A percentile compares a stretch with the other conserved stretches of the same genome.
phyloP scores from a whole-genome alignment of 2,888 invertebrate species.

The Sussaba pulchella region DNA sequence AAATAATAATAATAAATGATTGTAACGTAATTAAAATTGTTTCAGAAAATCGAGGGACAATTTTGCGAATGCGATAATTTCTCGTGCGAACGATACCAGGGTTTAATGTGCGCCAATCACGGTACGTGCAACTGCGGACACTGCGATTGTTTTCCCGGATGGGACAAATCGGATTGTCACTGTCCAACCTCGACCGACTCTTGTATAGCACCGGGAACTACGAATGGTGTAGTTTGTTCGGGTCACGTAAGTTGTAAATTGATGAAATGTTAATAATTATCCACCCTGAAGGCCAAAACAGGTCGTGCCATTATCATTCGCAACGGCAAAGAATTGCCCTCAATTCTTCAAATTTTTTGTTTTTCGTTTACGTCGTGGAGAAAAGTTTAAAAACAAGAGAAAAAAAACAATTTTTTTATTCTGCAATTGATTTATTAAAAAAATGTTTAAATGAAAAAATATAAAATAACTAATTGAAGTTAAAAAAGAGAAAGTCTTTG shows the following conservation, averaged over 20 bases:
- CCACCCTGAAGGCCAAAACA: neutral
- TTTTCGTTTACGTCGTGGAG: too few relatives aligned
- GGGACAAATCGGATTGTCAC: conserved; percentile 94
- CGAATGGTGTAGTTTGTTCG: conserved; percentile 79
- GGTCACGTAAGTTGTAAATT: conserved; percentile 79
- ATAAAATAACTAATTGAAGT: too few relatives aligned
- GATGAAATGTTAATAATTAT: conserved; percentile 11
- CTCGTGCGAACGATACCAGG: conserved; percentile 95
- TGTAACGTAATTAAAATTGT: too few relatives aligned
- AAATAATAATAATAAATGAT: too few relatives aligned
- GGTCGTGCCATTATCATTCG: conserved; percentile 1
- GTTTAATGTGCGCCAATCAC: conserved; percentile 92
- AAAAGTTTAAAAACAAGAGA: too few relatives aligned
- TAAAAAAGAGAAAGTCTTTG: neutral
- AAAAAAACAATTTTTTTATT: too few relatives aligned
- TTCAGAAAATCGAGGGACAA: conserved; percentile 78
- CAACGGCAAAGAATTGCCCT: neutral
- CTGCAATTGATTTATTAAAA: too few relatives aligned
- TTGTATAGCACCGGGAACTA: conserved; percentile 89
- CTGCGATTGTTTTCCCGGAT: conserved; percentile 92
- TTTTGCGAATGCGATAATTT: conserved; percentile 98
- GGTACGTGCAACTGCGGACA: conserved; percentile 95
- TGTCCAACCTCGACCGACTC: conserved; percentile 91
- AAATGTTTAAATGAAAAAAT: too few relatives aligned
- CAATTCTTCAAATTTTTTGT: neutral